Percentiles rank a stretch among this genome's conserved stretches.
These are phyloP conservation scores for Mormyrops attenuatus DNA, from an alignment of 2,797 vertebrate species.

Conservation along the genomic window DNA sequence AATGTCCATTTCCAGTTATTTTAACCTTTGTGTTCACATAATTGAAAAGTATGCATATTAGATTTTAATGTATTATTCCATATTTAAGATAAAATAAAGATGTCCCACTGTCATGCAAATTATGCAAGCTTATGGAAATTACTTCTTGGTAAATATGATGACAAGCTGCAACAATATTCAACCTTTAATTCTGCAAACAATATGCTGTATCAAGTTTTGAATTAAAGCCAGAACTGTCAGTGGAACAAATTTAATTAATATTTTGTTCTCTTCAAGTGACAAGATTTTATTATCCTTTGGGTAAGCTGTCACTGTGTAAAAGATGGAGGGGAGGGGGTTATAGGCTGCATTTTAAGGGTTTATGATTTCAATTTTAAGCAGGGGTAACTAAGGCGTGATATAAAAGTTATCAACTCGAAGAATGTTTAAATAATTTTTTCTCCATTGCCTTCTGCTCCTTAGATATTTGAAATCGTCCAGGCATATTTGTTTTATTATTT, in stretches of 20 bases:
- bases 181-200: conserved; percentile 46
- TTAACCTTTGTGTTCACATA: not conserved
- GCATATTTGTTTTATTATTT: not conserved
- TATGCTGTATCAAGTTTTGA: conserved; percentile 55
- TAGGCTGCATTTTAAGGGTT: not conserved
- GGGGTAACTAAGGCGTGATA: not conserved
- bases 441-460: not conserved
- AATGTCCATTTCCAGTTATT: not conserved
- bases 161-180: conserved; percentile 42
- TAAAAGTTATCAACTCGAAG: not conserved
- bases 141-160: conserved; percentile 31
- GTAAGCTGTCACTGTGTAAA: conserved; percentile 42
- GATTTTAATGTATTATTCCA: not conserved
- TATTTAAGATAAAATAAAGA: not conserved
- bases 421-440: not conserved
- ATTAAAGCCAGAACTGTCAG: conserved; percentile 63
- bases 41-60: not conserved
- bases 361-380: not conserved
- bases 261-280: conserved; percentile 61
- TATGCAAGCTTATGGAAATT: not conserved
- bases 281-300: conserved; percentile 60
- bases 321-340: not conserved
- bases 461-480: not conserved
- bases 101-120: not conserved
- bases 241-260: conserved; percentile 67